Conservation (phyloP, 2,113 vertebrate species). For the Excalfactoria chinensis region DNA sequence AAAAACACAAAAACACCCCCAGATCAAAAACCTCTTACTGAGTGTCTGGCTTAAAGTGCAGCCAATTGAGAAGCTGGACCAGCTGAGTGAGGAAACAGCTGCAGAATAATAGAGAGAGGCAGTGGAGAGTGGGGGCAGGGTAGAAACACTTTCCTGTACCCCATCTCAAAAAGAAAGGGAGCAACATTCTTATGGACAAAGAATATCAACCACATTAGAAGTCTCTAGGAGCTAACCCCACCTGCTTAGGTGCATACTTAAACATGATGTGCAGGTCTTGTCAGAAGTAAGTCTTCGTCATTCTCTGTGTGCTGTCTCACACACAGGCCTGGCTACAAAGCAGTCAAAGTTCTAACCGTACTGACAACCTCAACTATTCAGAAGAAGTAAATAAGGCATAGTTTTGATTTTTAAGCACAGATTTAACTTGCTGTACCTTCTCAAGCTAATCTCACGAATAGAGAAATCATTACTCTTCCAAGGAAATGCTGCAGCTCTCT, state of each 20-base stretch:
- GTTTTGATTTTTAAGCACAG: background rate
- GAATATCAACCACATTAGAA: background rate
- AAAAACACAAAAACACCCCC: conserved; percentile 18
- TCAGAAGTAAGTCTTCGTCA: background rate
- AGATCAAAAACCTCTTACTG: conserved; percentile 47
- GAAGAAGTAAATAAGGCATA: background rate
- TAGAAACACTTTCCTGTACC: background rate
- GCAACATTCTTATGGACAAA: background rate
- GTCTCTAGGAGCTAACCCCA: background rate
- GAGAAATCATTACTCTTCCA: background rate
- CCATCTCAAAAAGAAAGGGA: background rate
- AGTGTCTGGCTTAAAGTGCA: background rate
- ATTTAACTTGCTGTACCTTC: background rate
- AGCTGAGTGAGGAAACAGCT: conserved; percentile 11
- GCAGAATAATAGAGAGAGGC: background rate
- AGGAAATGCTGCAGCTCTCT: background rate
- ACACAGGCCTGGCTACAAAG: background rate
- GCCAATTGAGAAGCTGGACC: conserved; percentile 2
- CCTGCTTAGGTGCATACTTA: background rate
- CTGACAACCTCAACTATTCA: background rate
- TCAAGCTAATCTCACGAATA: background rate
- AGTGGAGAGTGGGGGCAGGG: background rate
- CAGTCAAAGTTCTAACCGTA: background rate
- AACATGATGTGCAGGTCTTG: accelerated
- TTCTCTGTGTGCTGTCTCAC: accelerated